Evolutionary conservation across 1,140 invertebrate species (phyloP), one percentile per base, ranked within the genome.

Genomic region (Mactra quadrangularis): DNA sequence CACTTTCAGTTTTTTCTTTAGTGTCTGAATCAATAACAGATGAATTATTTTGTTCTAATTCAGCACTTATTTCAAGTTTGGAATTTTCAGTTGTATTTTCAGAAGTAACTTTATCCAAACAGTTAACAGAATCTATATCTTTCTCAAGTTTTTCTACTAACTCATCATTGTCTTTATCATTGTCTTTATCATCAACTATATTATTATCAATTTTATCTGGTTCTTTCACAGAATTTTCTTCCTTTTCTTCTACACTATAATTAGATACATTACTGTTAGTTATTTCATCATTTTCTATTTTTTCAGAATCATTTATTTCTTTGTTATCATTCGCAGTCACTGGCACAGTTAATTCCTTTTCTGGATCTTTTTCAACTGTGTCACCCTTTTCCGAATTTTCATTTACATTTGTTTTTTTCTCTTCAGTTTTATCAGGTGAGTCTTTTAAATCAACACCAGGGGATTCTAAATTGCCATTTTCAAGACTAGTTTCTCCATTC

Each of bases 201-300:
- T 15, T 35, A 53, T 50, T 25, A 19, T 55, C 47, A 53, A 19
- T n/a, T 71, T 71, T 71, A 71, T 71, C 68, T 0, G 68, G 68
- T 35, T 71, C 68, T 33, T 71, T 71, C n/a, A 71, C 19, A 19
- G 68, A 45, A 64, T 64, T 64, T 64, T 41, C 60, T 64, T 38
- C 6, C 25, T 33, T 11, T 38, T 35, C 41, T 64, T 38, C 13
- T 41, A 22, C 11, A n/a, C n/a, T n/a, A n/a, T n/a, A n/a, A n/a
- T n/a, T n/a, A n/a, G n/a, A n/a, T n/a, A n/a, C n/a, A 41, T 41
- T 31, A 64, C 6, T 41, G 38, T 41, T 41, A 41, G 38, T 41
- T 15, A 7, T 15, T 41, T 41, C 38, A 41, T 41, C 15, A 7
- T 41, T 41, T 41, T 41, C 55, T 6, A 22, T 27, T 27, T 59